Conservation (phyloP, 2,113 vertebrate species). For the Natator depressus region DNA sequence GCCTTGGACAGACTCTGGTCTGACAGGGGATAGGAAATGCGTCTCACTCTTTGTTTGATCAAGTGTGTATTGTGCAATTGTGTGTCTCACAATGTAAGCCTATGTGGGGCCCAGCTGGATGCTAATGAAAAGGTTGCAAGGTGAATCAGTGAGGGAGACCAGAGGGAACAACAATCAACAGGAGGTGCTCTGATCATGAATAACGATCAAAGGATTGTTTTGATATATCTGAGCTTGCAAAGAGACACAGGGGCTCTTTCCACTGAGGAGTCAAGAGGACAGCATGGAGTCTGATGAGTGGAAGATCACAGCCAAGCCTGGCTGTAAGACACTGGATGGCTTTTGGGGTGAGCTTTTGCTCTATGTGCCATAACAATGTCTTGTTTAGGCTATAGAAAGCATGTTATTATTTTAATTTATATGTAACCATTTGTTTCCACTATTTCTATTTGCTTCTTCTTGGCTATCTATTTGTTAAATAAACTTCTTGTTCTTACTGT, state of each 20-base stretch:
- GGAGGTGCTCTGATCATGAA: not conserved
- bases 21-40: not conserved
- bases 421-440: not conserved
- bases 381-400: not conserved
- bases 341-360: not conserved
- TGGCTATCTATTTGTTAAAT: not conserved
- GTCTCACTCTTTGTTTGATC: not conserved
- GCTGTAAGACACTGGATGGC: not conserved
- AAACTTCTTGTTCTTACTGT: not conserved
- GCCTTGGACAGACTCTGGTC: not conserved
- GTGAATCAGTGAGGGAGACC: not conserved
- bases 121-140: not conserved
- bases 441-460: not conserved
- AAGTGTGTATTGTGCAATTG: not conserved
- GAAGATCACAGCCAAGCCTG: not conserved
- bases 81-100: not conserved
- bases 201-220: not conserved
- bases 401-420: not conserved
- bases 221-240: not conserved
- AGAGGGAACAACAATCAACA: not conserved
- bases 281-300: not conserved
- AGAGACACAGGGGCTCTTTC: not conserved
- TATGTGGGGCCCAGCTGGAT: not conserved
- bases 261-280: not conserved
- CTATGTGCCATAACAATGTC: not conserved